Evolutionary conservation across 2,888 invertebrate species (phyloP), one percentile per base, ranked within the genome.

Genomic region (Oscheius sp.): DNA sequence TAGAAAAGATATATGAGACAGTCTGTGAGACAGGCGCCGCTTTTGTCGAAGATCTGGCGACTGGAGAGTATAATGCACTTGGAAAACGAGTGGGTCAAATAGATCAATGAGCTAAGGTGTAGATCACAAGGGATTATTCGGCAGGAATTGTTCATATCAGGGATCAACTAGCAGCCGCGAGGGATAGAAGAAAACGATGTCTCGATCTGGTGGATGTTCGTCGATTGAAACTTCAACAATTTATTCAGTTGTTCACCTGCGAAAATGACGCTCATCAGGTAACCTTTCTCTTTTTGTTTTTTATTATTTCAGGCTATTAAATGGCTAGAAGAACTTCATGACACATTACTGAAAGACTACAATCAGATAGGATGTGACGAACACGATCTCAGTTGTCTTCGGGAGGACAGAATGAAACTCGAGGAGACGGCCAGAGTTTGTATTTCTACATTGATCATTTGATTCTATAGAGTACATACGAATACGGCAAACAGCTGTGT

Each of bases 401-500:
- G 92, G 87, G 90, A 91, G 71, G 91, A 92, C 80, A 90, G 92
- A 85, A 90, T 91, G 83, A 90, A 90, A 71, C 91, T 92, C 86
- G 92, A 92, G 86, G 91, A 92, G 85, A 92, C 92, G 51, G 92
- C 92, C 50, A 91, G 91, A 88, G 92, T 92, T 24, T 26, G 73
- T 41, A 36, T 20, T 20, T 36, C 36, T 28, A 8, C 8, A 32
- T 30, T 51, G 32, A 32, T 17, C 8, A 5, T 6, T n/a, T 24
- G 8, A 45, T 14, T 14, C n/a, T 28, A 45, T 86, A 93, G 92
- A 91, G 91, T 59, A 92, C 92, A 20, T 92, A 91, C 86, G 91
- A 92, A 77, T 93, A 93, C 82, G 93, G 93, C 17, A 91, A 91
- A 81, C 92, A 93, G 87, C 87, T 93, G 71, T 87, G 92, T 56